Evolutionary conservation across 2,888 invertebrate genomes (phyloP).

Genomic region (Meteorus colon): DNA sequence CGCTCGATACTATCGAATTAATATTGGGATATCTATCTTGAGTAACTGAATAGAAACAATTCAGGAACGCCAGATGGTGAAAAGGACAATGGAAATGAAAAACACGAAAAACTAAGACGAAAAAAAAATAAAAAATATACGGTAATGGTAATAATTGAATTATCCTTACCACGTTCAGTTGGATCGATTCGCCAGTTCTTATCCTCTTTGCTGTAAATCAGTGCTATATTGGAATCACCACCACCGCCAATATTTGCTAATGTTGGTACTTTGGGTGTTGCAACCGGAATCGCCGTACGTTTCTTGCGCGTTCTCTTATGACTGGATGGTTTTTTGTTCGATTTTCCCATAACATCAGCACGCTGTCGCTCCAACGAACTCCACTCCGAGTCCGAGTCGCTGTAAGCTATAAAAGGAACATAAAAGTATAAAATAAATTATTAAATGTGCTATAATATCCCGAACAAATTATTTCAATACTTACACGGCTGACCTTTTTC

Average conservation of each 20-base stretch:
- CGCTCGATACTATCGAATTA: conserved; percentile 66
- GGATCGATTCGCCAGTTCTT: conserved; percentile 71
- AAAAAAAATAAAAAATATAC: conserved; percentile 31
- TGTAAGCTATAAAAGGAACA: conserved; percentile 78
- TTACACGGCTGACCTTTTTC: conserved; percentile 80
- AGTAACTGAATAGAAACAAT: conserved; percentile 44
- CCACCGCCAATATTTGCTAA: conserved; percentile 75
- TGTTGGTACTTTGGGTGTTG: conserved; percentile 87
- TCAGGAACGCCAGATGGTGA: conserved; percentile 39
- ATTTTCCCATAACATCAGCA: conserved; percentile 78
- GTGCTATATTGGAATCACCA: conserved; percentile 67
- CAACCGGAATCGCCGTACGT: conserved; percentile 87
- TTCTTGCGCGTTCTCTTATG: conserved; percentile 84
- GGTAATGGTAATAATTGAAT: conserved; percentile 27
- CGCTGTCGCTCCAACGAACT: conserved; percentile 82
- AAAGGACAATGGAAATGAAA: conserved; percentile 18
- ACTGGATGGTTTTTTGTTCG: conserved; percentile 80
- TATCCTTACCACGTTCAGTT: conserved; percentile 69
- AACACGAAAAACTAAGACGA: conserved; percentile 5
- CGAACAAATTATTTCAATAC: conserved; percentile 53
- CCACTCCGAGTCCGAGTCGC: conserved; percentile 93
- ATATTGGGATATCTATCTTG: conserved; percentile 45
- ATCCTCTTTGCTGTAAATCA: conserved; percentile 72
- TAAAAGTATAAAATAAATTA: conserved; percentile 39
- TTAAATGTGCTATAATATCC: conserved; percentile 26